Conservation (phyloP, 2,113 vertebrate genomes). For the Micromys minutus region DNA sequence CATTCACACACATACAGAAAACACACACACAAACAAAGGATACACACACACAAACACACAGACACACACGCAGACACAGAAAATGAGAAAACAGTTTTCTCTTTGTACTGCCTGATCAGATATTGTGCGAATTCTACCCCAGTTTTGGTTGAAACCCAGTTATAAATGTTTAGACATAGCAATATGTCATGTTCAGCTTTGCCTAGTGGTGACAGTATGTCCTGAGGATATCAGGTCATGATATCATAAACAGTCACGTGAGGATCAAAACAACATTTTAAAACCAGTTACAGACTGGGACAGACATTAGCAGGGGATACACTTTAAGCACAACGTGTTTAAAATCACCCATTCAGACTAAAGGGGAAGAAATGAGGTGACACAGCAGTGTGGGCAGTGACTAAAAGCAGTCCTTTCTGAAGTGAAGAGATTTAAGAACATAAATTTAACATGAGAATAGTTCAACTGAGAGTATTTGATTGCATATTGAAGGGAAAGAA, state of each 20-base stretch:
- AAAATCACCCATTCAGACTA: not conserved
- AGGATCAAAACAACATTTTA: not conserved
- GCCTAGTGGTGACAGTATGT: not conserved
- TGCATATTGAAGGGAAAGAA: slow-evolving; percentile 54
- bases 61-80: not conserved
- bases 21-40: too few species aligned
- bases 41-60: not conserved
- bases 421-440: not conserved
- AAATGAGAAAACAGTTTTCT: not conserved
- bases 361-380: not conserved
- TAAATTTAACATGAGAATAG: not conserved
- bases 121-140: not conserved
- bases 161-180: not conserved
- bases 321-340: not conserved
- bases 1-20: too few species aligned
- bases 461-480: not conserved
- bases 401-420: not conserved
- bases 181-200: not conserved
- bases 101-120: not conserved
- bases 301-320: not conserved
- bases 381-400: not conserved
- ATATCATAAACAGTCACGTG: not conserved
- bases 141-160: not conserved
- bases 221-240: too few species aligned
- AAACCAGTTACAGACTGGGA: too few species aligned